Conservation (phyloP, 2,797 vertebrate genomes). For the Sebastes glaucus region DNA sequence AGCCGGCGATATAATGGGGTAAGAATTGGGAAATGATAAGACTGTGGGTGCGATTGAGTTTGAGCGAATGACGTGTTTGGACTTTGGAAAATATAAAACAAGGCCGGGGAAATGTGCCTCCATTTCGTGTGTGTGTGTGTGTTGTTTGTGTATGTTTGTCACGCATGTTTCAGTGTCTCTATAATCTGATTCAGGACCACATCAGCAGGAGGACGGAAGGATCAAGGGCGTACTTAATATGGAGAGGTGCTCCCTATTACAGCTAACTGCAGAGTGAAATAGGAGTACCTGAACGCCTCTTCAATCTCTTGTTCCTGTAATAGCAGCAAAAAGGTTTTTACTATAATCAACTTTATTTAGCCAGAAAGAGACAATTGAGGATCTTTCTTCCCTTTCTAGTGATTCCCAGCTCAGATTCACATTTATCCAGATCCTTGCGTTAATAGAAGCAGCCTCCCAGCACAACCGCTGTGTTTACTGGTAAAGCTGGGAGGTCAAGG, state of each 20-base stretch:
- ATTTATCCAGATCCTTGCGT: background rate
- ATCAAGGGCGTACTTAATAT: conserved; percentile 77
- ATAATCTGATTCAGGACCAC: conserved; percentile 67
- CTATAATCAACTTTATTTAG: background rate
- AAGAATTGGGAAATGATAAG: conserved; percentile 33
- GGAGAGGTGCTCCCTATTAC: conserved; percentile 57
- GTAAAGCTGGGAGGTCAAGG: background rate
- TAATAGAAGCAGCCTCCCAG: background rate
- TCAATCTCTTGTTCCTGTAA: background rate
- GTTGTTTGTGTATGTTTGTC: conserved; percentile 14
- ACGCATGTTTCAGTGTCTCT: conserved; percentile 12
- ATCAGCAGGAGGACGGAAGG: conserved; percentile 48
- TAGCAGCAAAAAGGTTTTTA: background rate
- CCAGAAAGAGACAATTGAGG: background rate
- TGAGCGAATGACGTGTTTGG: conserved; percentile 34
- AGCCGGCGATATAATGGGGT: conserved; percentile 10
- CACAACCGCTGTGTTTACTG: background rate
- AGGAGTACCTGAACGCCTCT: conserved; percentile 1
- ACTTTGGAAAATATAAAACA: conserved; percentile 34
- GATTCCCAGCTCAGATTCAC: background rate
- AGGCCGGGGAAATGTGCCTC: background rate
- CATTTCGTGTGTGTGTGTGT: background rate
- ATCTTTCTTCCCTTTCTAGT: background rate
- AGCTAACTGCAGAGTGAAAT: conserved; percentile 33
- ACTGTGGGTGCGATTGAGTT: background rate